Evolutionary conservation across 2,888 invertebrate species (phyloP).

Genomic region (Petrolisthes cinctipes): DNA sequence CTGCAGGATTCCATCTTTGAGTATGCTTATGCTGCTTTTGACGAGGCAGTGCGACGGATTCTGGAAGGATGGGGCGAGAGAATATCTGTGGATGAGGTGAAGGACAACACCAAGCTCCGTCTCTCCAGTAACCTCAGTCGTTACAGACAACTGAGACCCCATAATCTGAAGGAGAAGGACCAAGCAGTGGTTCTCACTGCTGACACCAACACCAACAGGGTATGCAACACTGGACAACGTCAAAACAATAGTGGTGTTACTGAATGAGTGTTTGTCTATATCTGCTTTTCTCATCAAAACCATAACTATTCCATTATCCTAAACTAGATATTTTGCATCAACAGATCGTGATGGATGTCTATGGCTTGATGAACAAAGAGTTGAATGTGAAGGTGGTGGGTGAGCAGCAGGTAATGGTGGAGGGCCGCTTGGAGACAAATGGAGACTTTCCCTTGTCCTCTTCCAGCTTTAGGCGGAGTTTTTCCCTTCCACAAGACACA

Average conservation of each 20-base stretch:
- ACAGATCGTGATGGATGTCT: slow-evolving; percentile 62
- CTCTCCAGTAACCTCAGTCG: slow-evolving; percentile 22
- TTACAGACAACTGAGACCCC: slow-evolving; percentile 40
- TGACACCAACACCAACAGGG: slow-evolving; percentile 41
- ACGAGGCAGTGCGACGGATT: slow-evolving; percentile 43
- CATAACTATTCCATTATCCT: neutral
- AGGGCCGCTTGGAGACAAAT: slow-evolving; percentile 45
- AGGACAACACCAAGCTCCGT: neutral
- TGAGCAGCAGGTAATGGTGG: slow-evolving; percentile 55
- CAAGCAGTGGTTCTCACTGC: slow-evolving; percentile 42
- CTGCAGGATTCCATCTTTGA: slow-evolving; percentile 61
- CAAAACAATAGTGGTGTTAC: neutral
- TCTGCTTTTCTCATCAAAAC: neutral
- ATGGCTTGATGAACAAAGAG: slow-evolving; percentile 52
- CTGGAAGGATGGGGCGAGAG: slow-evolving; percentile 38
- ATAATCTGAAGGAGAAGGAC: slow-evolving; percentile 33
- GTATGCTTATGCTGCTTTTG: slow-evolving; percentile 36
- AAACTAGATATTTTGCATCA: neutral
- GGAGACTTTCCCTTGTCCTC: slow-evolving; percentile 25
- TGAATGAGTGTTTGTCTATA: neutral
- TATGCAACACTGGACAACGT: neutral
- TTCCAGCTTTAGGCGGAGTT: slow-evolving; percentile 44
- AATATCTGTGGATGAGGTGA: neutral
- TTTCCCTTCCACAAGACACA: slow-evolving; percentile 45
- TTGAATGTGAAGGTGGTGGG: slow-evolving; percentile 50